phyloP scores from a whole-genome alignment of 1,140 invertebrate species.

The Vollenhovia emeryi region DNA sequence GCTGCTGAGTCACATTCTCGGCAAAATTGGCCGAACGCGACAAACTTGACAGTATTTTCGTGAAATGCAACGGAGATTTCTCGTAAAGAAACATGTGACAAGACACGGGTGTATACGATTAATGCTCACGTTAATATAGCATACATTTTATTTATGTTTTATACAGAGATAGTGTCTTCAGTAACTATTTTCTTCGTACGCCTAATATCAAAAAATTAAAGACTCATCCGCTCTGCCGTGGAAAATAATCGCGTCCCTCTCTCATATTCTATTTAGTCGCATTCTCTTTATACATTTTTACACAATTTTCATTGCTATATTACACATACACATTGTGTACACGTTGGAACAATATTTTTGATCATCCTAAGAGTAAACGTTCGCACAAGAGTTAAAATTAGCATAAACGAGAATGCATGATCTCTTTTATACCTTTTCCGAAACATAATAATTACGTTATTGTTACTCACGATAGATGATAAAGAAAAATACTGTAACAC shows the following conservation, averaged over 20 bases:
- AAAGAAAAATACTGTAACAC: slow-evolving; percentile 39
- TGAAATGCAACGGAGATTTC: slow-evolving; percentile 1
- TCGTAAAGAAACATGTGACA: neutral
- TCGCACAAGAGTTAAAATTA: slow-evolving; percentile 38
- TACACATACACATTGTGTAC: slow-evolving; percentile 33
- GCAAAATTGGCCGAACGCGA: neutral
- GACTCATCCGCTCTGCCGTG: neutral
- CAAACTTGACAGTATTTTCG: neutral
- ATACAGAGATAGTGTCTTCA: slow-evolving; percentile 45
- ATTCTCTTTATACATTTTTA: slow-evolving; percentile 48
- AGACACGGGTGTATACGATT: neutral
- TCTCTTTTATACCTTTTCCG: slow-evolving; percentile 19
- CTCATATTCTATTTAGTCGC: slow-evolving; percentile 3
- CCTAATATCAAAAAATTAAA: slow-evolving; percentile 19
- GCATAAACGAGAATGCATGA: neutral
- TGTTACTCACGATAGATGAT: slow-evolving; percentile 10
- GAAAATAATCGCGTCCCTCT: slow-evolving; percentile 39
- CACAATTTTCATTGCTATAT: slow-evolving; percentile 15
- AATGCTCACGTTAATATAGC: slow-evolving; percentile 10
- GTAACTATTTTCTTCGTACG: slow-evolving; percentile 13
- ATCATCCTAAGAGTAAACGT: slow-evolving; percentile 15
- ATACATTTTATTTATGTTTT: slow-evolving; percentile 53
- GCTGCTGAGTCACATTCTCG: slow-evolving; percentile 12
- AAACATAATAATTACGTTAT: slow-evolving; percentile 6
- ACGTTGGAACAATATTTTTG: slow-evolving; percentile 14